Conservation (phyloP, 2,113 vertebrate genomes). For the Microcebus lehilahytsara region DNA sequence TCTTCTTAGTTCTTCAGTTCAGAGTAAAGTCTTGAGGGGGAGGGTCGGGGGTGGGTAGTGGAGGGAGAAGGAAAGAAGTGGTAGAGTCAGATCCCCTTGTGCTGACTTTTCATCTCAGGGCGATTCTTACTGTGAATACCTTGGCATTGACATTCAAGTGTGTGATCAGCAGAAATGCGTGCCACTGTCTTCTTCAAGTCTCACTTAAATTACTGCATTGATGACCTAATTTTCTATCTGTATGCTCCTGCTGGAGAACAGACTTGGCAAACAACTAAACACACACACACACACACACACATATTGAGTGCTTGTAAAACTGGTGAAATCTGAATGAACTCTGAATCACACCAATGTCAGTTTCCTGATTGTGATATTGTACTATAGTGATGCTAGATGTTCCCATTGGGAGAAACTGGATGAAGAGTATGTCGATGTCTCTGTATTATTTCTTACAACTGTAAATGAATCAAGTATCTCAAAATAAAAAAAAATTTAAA, state of each 20-base stretch:
- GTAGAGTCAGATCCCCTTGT: not conserved
- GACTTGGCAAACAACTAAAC: not conserved
- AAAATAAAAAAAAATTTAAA: not conserved
- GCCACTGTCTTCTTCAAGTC: not conserved
- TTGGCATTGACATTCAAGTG: not conserved
- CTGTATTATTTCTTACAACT: not conserved
- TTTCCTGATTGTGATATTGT: not conserved
- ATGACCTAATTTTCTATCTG: not conserved
- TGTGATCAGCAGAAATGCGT: not conserved
- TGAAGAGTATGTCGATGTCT: not conserved
- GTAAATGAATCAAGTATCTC: not conserved
- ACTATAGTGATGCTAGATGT: not conserved
- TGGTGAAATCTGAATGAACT: conserved; percentile 1
- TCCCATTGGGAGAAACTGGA: not conserved
- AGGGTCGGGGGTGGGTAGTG: not conserved
- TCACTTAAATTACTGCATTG: not conserved
- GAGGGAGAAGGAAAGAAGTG: not conserved
- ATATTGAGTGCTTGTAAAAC: not conserved
- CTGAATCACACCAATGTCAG: not conserved
- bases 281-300: not conserved
- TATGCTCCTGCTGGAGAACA: not conserved
- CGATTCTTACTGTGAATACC: not conserved
- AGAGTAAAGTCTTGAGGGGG: not conserved
- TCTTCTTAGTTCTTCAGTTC: not conserved
- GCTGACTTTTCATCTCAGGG: not conserved